phyloP scores from a whole-genome alignment of 2,888 invertebrate species.

The Poecilus cupreus region DNA sequence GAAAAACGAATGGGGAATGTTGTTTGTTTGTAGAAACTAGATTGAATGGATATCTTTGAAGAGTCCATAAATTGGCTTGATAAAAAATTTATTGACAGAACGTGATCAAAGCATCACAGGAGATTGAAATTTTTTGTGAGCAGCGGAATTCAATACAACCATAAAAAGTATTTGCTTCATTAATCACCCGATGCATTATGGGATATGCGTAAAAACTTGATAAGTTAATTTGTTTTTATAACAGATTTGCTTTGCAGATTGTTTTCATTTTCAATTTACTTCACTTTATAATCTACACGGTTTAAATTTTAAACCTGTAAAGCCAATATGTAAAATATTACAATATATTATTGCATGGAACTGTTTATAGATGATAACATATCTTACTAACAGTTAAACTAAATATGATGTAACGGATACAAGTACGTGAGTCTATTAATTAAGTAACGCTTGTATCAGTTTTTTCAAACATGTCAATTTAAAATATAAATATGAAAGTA shows the following conservation, averaged over 20 bases:
- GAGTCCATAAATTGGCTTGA: conserved; percentile 21
- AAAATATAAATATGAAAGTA: background rate
- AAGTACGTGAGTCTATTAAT: conserved; percentile 8
- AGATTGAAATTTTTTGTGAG: conserved; percentile 13
- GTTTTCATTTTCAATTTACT: background rate
- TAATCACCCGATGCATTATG: conserved; percentile 18
- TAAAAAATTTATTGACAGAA: conserved; percentile 24
- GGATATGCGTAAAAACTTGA: conserved; percentile 24
- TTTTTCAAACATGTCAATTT: too few species aligned
- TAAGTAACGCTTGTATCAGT: background rate
- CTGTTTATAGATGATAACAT: background rate
- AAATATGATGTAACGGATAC: background rate
- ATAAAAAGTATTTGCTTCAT: conserved; percentile 31
- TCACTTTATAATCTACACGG: background rate
- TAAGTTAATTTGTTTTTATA: conserved; percentile 32
- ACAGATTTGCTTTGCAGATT: background rate
- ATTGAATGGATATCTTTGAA: conserved; percentile 12
- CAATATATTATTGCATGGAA: background rate
- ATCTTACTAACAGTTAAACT: background rate
- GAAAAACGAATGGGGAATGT: background rate
- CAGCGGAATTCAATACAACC: conserved; percentile 12
- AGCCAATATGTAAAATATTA: too few species aligned
- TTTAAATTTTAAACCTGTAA: too few species aligned
- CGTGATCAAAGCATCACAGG: conserved; percentile 28
- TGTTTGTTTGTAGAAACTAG: conserved; percentile 10